Evolutionary conservation across 23 tunicate genomes (phyloP), one percentile per base, ranked within the genome.

Genomic region (Trididemnum nubilum): DNA sequence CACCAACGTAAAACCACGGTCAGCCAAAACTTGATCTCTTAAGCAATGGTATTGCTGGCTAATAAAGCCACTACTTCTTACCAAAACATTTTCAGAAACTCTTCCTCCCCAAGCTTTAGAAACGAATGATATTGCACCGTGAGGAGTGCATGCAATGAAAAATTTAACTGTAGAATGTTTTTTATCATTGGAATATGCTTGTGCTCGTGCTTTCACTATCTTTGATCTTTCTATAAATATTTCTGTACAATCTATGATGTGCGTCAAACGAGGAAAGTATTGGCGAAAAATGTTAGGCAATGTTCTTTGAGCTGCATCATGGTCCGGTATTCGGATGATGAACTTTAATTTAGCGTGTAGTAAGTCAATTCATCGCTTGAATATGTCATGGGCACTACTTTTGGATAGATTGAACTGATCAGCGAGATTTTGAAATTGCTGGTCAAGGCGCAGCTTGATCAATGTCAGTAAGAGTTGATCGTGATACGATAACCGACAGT

Each of bases 51-150:
- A 38, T 37, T 74, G 26, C 19, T 31, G 35, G 32, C 7, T 30
- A 28, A 77, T 52, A 77, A 77, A 77, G 19, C 21, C 35, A 24
- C 26, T 7, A 3, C 27, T 32, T 77, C 24, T 28, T 19, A 54
- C 69, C 29, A 77, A 0, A n/a, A 28, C 33, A 5, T 50, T 36
- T 30, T 80, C 84, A 0, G 76, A 65, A 36, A 69, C 75, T 64
- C 84, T 65, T 0, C 84, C 84, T 12, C 78, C 84, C 76, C 76
- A 80, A 15, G 35, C 84, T 34, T 65, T 65, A 12, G 75, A 64
- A 21, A 80, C 18, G 30, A 33, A 80, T 2, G 76, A 33, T 34
- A 80, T 65, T 15, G 52, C 32, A 34, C 84, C 84, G 22, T 64
- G 70, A 28, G 84, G 84, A 25, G 38, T 36, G 33, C 57, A 35